Evolutionary conservation across 2,113 vertebrate genomes (phyloP), one percentile per base, ranked within the genome.

Genomic region (Trematocara nigrifrons): DNA sequence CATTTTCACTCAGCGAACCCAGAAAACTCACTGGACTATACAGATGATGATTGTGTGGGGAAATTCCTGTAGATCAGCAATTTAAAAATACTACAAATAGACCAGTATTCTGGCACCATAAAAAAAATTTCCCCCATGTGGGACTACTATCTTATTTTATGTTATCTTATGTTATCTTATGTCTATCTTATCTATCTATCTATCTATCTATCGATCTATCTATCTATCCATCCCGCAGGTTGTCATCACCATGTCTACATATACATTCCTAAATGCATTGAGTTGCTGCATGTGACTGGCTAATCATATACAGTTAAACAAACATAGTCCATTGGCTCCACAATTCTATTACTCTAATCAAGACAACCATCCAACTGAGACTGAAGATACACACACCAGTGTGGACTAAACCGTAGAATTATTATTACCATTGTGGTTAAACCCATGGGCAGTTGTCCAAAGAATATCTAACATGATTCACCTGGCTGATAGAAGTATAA

Each of bases 401-500:
- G 85, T 85, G 69, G 53, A 86, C 64, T 40, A 82, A 82, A 81
- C 20, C 12, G 6, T 29, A 52, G 16, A 83, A 40, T 82, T 83
- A 80, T 87, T 57, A 87, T 82, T 71, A 54, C 80, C 49, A 15
- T 42, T 57, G 42, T 61, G 71, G 49, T 87, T 91, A 56, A 78
- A 93, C 87, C 87, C 40, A 64, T 33, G 52, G 56, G 35, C 11
- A 80, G n/a, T 38, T 76, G 71, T 51, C 71, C 77, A 86, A 45
- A 40, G 71, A 77, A 89, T 81, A 69, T 74, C 40, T 38, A 77
- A 84, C 13, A 77, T 11, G 31, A 82, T 81, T 83, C 49, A 92
- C 82, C 84, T 79, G 71, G 31, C 69, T 84, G 81, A 83, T 29
- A 78, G 16, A 76, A n/a, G 10, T 47, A 22, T 69, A 35, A 31